Evolutionary conservation across 2,113 vertebrate genomes (phyloP).

Genomic region (Pseudopodoces humilis): DNA sequence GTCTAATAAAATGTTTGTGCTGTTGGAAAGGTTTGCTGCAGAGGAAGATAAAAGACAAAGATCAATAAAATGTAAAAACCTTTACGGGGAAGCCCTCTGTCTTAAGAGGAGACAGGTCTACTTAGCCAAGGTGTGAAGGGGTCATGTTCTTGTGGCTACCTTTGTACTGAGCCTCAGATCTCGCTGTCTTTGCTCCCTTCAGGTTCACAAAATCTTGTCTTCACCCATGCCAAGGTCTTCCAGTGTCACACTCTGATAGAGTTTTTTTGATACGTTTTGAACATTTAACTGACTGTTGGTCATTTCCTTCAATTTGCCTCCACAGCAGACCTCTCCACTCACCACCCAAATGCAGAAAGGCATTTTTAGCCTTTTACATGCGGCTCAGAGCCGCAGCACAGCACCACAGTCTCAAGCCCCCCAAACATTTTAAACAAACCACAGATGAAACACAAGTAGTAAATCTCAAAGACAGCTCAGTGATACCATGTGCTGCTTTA

Average conservation of each 20-base stretch:
- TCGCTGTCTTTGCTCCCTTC: background rate
- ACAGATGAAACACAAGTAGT: conserved; percentile 58
- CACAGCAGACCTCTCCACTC: background rate
- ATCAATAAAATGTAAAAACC: conserved; percentile 53
- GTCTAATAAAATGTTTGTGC: conserved; percentile 31
- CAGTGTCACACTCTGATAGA: background rate
- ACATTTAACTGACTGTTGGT: background rate
- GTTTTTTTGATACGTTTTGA: background rate
- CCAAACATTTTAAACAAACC: conserved; percentile 54
- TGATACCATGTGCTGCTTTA: conserved; percentile 66
- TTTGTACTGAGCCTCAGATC: background rate
- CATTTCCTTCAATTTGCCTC: background rate
- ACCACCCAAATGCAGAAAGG: background rate
- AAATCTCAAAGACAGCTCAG: conserved; percentile 64
- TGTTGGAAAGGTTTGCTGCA: conserved; percentile 33
- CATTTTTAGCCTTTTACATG: conserved; percentile 9
- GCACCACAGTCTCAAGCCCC: background rate
- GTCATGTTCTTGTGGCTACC: background rate
- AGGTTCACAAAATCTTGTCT: background rate
- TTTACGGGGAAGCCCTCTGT: conserved; percentile 13
- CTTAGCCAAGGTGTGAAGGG: background rate
- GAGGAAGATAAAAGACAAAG: conserved; percentile 49
- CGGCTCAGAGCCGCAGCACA: conserved; percentile 11
- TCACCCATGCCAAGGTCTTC: background rate
- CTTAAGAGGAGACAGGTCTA: background rate